Evolutionary conservation across 2,888 invertebrate species (phyloP).

Genomic region (Keiferia lycopersicella): DNA sequence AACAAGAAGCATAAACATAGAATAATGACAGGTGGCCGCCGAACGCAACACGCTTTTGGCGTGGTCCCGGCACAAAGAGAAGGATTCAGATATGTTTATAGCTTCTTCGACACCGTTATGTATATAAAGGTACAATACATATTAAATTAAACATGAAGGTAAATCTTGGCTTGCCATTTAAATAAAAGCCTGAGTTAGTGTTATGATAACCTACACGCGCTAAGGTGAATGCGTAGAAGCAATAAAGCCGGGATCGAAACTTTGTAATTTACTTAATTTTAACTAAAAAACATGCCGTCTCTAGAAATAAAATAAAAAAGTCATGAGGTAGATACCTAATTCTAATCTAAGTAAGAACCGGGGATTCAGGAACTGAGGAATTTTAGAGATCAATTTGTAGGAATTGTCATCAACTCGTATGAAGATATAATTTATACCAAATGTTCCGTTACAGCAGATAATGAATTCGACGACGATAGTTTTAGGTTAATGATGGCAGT

Average conservation of each 20-base stretch:
- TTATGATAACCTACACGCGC: no score
- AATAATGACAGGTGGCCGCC: conserved; percentile 10
- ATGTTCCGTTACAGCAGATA: conserved; percentile 27
- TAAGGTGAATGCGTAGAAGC: no score
- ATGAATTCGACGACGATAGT: conserved; percentile 27
- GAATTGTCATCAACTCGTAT: conserved; percentile 15
- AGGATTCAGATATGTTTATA: conserved; percentile 6
- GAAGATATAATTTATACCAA: conserved; percentile 26
- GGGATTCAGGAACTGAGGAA: no score
- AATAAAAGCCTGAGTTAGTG: not conserved
- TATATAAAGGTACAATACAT: not conserved
- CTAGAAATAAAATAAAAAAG: no score
- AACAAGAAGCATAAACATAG: conserved; percentile 14
- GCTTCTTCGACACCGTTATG: conserved; percentile 15
- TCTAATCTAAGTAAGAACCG: not conserved
- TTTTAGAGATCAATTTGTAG: no score
- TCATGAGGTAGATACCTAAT: no score
- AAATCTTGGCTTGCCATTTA: not conserved
- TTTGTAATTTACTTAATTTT: not conserved
- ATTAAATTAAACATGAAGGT: not conserved
- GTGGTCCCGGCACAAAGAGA: conserved; percentile 11
- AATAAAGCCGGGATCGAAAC: no score
- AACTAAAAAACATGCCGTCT: no score
- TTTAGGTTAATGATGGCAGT: conserved; percentile 30
- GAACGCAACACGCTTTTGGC: conserved; percentile 15